phyloP scores from a whole-genome alignment of 2,113 vertebrate species.

The Brachypteracias leptosomus region DNA sequence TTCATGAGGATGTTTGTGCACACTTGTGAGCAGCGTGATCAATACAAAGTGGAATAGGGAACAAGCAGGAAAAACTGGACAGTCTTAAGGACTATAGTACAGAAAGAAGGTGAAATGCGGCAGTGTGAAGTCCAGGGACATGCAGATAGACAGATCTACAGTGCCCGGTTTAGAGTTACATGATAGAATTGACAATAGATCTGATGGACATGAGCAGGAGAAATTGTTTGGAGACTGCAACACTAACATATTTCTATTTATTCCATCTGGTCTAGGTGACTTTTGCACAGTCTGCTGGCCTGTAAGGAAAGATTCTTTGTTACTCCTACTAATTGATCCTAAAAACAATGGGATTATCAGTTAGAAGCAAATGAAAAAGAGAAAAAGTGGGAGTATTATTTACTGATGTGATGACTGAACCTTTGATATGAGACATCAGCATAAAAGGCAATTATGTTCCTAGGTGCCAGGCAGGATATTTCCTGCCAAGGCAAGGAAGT shows the following conservation, averaged over 20 bases:
- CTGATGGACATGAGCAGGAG: background rate
- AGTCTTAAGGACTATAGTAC: background rate
- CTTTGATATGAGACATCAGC: slow-evolving; percentile 27
- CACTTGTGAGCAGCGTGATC: background rate
- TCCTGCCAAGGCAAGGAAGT: slow-evolving; percentile 15
- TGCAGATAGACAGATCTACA: background rate
- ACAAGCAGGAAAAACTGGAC: background rate
- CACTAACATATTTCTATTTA: background rate
- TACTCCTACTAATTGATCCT: background rate
- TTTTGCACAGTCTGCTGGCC: background rate
- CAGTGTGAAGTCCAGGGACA: background rate
- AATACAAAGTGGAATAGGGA: background rate
- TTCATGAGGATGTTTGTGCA: background rate
- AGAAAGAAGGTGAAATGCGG: background rate
- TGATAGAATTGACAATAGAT: background rate
- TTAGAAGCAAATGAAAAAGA: slow-evolving; percentile 13
- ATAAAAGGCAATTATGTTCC: slow-evolving; percentile 51
- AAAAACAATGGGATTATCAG: slow-evolving; percentile 24
- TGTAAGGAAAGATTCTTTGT: background rate
- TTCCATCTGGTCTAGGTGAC: background rate
- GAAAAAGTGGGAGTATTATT: slow-evolving; percentile 46
- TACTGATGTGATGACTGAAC: slow-evolving; percentile 47
- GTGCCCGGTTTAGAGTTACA: background rate
- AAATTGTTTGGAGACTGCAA: background rate
- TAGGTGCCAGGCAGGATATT: slow-evolving; percentile 33